A percentile compares a stretch with the other conserved stretches of the same genome.
Conservation (phyloP, 92 coral and sea anemone genomes). For the Siderastrea siderea region DNA sequence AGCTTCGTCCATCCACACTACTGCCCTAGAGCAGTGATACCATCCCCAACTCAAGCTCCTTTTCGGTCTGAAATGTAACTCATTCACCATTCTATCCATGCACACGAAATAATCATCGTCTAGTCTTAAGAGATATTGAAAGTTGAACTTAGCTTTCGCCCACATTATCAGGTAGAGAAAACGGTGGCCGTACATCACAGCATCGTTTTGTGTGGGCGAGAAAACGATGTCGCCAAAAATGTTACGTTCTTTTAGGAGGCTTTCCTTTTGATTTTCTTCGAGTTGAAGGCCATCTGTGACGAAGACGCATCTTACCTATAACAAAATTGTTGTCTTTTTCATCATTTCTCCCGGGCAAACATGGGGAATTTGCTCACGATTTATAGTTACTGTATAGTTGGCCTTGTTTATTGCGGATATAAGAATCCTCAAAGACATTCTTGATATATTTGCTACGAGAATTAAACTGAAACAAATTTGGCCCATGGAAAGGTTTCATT, state of each 20-base stretch:
- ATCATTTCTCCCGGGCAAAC: too few relatives aligned
- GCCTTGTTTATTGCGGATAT: too few relatives aligned
- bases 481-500: too few relatives aligned
- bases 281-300: conserved; percentile 49
- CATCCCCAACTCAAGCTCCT: conserved; percentile 31
- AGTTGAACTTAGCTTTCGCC: conserved; percentile 46
- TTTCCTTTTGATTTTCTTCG: conserved; percentile 13
- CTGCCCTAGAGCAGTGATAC: conserved; percentile 33
- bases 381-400: too few relatives aligned
- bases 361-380: too few relatives aligned
- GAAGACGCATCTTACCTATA: conserved; percentile 42
- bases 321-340: too few relatives aligned
- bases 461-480: too few relatives aligned
- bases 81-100: conserved; percentile 30
- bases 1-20: conserved; percentile 43
- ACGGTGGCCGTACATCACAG: conserved; percentile 64
- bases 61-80: conserved; percentile 55
- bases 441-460: too few relatives aligned
- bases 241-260: conserved; percentile 8
- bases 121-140: conserved; percentile 57
- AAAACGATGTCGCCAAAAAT: conserved; percentile 36
- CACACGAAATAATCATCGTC: conserved; percentile 48
- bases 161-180: neutral
- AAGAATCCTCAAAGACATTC: too few relatives aligned
- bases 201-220: conserved; percentile 47